Base-by-base conservation (phyloP, 1,140 invertebrate genomes). In the Alviniconcha marisindica region DNA sequence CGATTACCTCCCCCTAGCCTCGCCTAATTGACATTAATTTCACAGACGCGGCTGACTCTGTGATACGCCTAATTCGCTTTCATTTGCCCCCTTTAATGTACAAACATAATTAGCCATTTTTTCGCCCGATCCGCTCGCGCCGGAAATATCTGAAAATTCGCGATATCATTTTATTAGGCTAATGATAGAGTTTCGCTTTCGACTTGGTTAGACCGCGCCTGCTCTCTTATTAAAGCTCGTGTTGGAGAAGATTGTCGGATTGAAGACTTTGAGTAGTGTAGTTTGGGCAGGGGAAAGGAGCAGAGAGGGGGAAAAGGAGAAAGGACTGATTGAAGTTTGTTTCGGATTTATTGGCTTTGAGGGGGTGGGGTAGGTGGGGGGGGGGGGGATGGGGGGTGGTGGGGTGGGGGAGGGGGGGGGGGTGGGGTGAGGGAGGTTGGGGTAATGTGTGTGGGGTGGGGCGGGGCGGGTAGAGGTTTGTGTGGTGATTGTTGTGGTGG, bases 141-240 rank as follows among this genome's bases (percentile, higher is more conserved):
- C 48, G 77, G 71, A 80, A 79, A 79, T 76, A 74, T 73, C 77
- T 80, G 48, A 56, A 84, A 79, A 78, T 81, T 74, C 51, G 77
- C 83, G 63, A 78, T 81, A 74, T 84, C 83, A 76, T 81, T 84
- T 81, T 84, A 74, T 84, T 84, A 84, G 69, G 44, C 31, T 71
- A 77, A 84, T 84, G 51, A 54, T 63, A 73, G 77, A 24, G 60
- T 78, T 33, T 48, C 66, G 60, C 42, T 40, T 71, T 33, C 38
- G 5, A 12, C 78, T 63, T 66, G 54, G 78, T 66, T 80, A 80
- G 78, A 14, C 2, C 4, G 10, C 28, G 38, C 21, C 44, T 54
- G 48, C 44, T 77, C 63, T 82, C 21, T 82, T 36, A 42, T 77
- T 77, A 60, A 2, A 15, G 0, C 78, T 7, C 51, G 21, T 40